A percentile compares a stretch with the other conserved stretches of the same genome.
phyloP scores from a whole-genome alignment of 2,113 vertebrate species.

The Etia nguti region DNA sequence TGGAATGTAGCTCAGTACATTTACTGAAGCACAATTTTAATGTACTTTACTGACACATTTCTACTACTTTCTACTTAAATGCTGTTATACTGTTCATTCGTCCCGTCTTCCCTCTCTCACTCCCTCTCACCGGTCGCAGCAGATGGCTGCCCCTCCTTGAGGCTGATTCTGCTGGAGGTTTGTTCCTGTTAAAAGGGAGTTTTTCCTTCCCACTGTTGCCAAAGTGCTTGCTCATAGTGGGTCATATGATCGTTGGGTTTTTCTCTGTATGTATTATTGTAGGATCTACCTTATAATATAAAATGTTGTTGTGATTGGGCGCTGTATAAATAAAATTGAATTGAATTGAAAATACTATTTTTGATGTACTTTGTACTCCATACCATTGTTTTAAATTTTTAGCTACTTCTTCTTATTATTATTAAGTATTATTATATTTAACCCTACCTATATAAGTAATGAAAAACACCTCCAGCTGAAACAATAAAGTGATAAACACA shows the following conservation, averaged over 20 bases:
- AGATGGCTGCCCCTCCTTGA: not conserved
- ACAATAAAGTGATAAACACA: not conserved
- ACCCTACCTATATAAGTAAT: not conserved
- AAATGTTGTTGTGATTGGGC: not conserved
- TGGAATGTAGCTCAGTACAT: not conserved
- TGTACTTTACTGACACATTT: not conserved
- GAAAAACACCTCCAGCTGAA: not conserved
- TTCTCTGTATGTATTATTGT: no score
- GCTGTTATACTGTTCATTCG: not conserved
- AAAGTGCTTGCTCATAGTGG: accelerated
- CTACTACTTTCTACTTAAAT: not conserved
- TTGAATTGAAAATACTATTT: not conserved
- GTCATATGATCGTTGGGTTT: accelerated
- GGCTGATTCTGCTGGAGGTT: accelerated
- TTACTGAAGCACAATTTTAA: not conserved
- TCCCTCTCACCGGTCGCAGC: accelerated
- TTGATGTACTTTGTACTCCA: not conserved
- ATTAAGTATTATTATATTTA: not conserved
- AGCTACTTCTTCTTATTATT: accelerated
- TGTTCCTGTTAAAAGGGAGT: not conserved
- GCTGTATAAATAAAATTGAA: not conserved
- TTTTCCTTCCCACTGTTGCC: accelerated
- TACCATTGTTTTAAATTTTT: accelerated
- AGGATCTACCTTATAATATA: accelerated
- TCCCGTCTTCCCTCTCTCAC: not conserved